Base-by-base conservation (phyloP, 2,113 vertebrate genomes). In the Crotalus horridus region DNA sequence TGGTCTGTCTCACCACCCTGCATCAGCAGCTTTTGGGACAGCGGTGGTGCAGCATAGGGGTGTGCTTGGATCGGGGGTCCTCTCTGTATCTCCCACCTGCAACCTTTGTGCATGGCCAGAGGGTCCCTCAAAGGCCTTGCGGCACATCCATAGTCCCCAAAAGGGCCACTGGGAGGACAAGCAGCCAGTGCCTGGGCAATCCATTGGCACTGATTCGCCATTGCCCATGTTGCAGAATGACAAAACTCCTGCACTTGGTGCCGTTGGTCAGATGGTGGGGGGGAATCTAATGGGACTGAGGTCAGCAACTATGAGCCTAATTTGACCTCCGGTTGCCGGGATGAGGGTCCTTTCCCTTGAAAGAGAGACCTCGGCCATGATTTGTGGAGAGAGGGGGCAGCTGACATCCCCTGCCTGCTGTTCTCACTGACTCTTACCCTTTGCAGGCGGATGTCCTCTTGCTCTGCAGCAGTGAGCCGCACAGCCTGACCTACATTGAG, bases 401-500 rank as follows among this genome's bases (percentile, higher is more conserved):
- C 29, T 1, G 3, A 29, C 56, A 54, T 43, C 33, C 58, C 24
- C 51, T 23, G 10, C 58, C 69, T 0, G 0, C 7, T 13, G 20
- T 4, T 87, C 21, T 81, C 33, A 43, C 88, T 10, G 93, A 93
- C 24, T 94, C 3, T 95, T 85, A 74, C 2, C 59, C 59, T 94
- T 48, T 92, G 12, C 93, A 99, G 99, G 99, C 99, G 0, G 99
- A 99, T 94, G 93, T 99, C 1, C 97, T 99, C 74, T 93, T 99
- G 94, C 97, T 99, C 88, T 99, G 98, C 0, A 99, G 99, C 97
- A 99, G 99, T 3, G 99, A 99, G 94, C 98, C 99, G 0, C 98
- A 98, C 59, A 98, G 99, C 87, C 97, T 99, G 96, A 96, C 98
- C 0, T 99, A 99, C 69, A 97, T 99, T 0, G 99, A 99, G 97